Percentiles rank a stretch among this genome's conserved stretches.
phyloP scores from a whole-genome alignment of 2,888 invertebrate species.

The Ashinkailepas kermadecensis region DNA sequence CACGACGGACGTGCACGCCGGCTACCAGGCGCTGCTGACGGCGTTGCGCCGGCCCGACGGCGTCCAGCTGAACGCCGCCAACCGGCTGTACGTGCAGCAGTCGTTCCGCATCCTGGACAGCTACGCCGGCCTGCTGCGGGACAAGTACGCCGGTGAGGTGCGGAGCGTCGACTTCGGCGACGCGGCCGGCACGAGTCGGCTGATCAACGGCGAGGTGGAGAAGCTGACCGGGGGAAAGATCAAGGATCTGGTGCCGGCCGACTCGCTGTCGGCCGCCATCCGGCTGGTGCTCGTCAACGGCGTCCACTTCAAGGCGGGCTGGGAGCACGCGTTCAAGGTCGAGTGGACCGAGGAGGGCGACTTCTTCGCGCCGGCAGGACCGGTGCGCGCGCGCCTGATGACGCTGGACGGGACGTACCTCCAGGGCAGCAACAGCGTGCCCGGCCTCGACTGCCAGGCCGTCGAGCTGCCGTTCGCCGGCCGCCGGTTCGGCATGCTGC shows the following conservation, averaged over 20 bases:
- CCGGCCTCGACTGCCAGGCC: slow-evolving; percentile 65
- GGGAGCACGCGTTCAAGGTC: slow-evolving; percentile 62
- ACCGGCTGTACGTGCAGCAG: slow-evolving; percentile 63
- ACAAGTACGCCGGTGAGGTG: slow-evolving; percentile 49
- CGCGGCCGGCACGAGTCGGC: slow-evolving; percentile 52
- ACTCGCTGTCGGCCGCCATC: slow-evolving; percentile 50
- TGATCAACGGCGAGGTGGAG: slow-evolving; percentile 74
- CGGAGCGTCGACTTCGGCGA: slow-evolving; percentile 53
- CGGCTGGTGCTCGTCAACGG: slow-evolving; percentile 71
- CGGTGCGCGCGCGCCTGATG: slow-evolving; percentile 67
- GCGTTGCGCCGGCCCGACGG: slow-evolving; percentile 35
- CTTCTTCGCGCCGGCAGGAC: slow-evolving; percentile 65
- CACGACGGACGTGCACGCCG: neutral
- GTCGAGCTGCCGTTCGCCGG: slow-evolving; percentile 65
- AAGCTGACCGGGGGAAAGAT: slow-evolving; percentile 67
- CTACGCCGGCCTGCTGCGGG: slow-evolving; percentile 44
- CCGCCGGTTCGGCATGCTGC: slow-evolving; percentile 60
- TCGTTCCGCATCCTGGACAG: slow-evolving; percentile 54
- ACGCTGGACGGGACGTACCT: slow-evolving; percentile 49
- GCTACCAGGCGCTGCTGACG: neutral
- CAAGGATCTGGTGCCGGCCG: slow-evolving; percentile 55
- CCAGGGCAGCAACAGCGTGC: slow-evolving; percentile 57
- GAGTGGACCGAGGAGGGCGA: slow-evolving; percentile 62
- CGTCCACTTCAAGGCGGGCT: slow-evolving; percentile 75
- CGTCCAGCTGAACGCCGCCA: slow-evolving; percentile 67